Evolutionary conservation across 2,797 vertebrate genomes (phyloP), one percentile per base, ranked within the genome.

Genomic region (Amphiprion clarkii): DNA sequence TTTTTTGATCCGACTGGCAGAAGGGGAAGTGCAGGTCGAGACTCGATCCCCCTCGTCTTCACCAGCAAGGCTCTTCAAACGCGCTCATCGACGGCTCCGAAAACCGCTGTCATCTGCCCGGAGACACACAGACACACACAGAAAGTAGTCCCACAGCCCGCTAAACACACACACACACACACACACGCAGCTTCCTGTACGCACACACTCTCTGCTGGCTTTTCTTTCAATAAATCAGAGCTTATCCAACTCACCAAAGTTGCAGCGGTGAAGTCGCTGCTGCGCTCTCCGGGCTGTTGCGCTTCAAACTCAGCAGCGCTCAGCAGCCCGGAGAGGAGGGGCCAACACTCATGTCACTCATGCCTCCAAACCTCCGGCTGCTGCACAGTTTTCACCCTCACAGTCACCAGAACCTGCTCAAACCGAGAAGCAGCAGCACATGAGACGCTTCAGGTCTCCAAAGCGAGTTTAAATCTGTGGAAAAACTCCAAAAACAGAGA

Each of bases 41-140:
- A 73, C 79, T 85, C 57, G 78, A 74, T 78, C 79, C 80, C 27
- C 77, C 82, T 75, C 63, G 81, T 93, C 89, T 92, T 91, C 83
- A 90, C 67, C 86, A 86, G 86, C 79, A 74, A 87, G 81, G 61
- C 78, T 44, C 91, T 81, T 90, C 92, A 82, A 78, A 88, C 71
- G 83, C 91, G 67, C 85, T 93, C 94, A 94, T 92, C 91, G 86
- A 94, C 93, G 68, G 88, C 86, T 91, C 84, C 87, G 67, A 73
- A 71, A 61, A 74, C 68, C 68, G 83, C 82, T 86, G 88, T 91
- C 92, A 93, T 91, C 89, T 90, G 83, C 83, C 74, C 84, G 42
- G 61, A 84, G 71, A 86, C 65, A 91, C 21, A 64, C 21, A 84
- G 71, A 86, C 65, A 74, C 29, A 66, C 46, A 84, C 60, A 88